phyloP scores from a whole-genome alignment of 2,797 vertebrate species.

The Heterohyrax brucei region DNA sequence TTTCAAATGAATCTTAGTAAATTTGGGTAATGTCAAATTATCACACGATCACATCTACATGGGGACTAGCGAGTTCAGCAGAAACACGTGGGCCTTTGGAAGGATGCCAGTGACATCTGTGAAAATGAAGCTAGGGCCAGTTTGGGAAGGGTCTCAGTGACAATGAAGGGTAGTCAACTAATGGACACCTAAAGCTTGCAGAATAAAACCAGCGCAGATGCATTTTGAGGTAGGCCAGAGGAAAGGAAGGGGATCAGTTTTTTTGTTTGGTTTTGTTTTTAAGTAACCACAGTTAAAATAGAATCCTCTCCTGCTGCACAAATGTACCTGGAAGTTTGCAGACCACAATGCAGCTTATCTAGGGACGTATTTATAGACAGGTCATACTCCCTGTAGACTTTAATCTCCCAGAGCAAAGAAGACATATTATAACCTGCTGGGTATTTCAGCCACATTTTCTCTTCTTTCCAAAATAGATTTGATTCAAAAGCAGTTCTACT shows the following conservation, averaged over 20 bases:
- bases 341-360: background rate
- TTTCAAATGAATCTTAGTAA: background rate
- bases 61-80: background rate
- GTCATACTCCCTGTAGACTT: conserved; percentile 56
- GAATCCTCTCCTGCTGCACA: conserved; percentile 32
- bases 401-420: conserved; percentile 40
- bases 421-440: conserved; percentile 57
- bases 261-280: conserved; percentile 28
- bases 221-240: background rate
- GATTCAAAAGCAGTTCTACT: conserved; percentile 64
- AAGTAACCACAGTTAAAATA: background rate
- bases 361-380: conserved; percentile 46
- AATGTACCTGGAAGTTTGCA: conserved; percentile 44
- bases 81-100: background rate
- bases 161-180: background rate
- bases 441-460: conserved; percentile 18
- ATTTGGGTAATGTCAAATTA: background rate
- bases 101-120: background rate
- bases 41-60: background rate
- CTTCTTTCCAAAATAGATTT: conserved; percentile 49
- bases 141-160: background rate
- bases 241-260: background rate
- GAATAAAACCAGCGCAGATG: background rate
- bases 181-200: background rate
- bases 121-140: background rate